Base-by-base conservation (phyloP, 1,140 invertebrate species). In the Telenomus remus region DNA sequence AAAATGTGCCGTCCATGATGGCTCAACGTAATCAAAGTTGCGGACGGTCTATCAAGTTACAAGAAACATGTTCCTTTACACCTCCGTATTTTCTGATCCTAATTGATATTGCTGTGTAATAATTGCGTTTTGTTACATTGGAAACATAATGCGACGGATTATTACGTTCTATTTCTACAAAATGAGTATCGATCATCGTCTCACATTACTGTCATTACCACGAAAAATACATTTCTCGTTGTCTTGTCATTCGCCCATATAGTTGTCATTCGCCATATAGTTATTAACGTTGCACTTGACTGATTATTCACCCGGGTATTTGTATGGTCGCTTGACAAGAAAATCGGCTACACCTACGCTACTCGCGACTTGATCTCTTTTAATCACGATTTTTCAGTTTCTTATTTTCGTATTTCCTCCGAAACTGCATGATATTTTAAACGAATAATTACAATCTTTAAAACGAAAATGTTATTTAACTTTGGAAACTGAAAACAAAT, bases 271-370 rank as follows among this genome's bases (percentile, higher is more conserved):
- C 55, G 51, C 49, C 16, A 34, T 69, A 64, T 64, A 64, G 64
- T 75, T 69, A 69, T 75, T 68, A 68, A 59, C 64, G 71, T 75
- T 63, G 71, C 64, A 75, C 63, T 75, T 75, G 71, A 75, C 63
- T 66, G 71, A 75, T 68, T 68, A 63, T 15, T 34, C 39, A 43
- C 19, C 19, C 19, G 19, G 33, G 68, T 68, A 69, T 57, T 69
- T 69, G 60, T 59, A 69, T 51, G 64, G 65, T 64, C 68, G 72
- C 59, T 57, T 49, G 60, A 60, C 54, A 60, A 76, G 73, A 76
- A 76, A 69, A 76, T 65, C 44, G 42, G 33, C 64, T 64, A 49
- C 64, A 59, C 59, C 64, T 64, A 64, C 54, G 59, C 59, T 2
- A 2, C 33, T 39, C 54, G 43, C 44, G 49, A 59, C 27, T n/a